Base-by-base conservation (phyloP, 2,797 vertebrate species). In the Vultur gryphus region DNA sequence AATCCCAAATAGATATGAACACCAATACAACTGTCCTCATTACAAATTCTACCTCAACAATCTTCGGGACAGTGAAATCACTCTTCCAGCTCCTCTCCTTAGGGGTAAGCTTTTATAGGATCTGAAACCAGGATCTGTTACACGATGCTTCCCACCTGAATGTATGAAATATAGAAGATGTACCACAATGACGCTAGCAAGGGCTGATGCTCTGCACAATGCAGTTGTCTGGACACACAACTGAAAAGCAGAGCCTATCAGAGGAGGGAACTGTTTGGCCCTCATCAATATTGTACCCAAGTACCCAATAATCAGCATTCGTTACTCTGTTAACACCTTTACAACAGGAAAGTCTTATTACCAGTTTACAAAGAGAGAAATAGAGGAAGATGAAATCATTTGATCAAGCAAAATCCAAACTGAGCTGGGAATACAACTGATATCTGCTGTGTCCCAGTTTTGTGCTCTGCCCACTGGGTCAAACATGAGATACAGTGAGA, bases 151-250 rank as follows among this genome's bases (percentile, higher is more conserved):
- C 44, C 37, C 67, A 37, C 20, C 3, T 17, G 24, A 23, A 57
- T 3, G 17, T 20, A 24, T 13, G 54, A 51, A 43, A 59, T 4
- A 4, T 0, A 16, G 43, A 25, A 49, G 51, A 66, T 7, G 25
- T 7, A 67, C 17, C 44, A 13, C 35, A 16, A 11, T 7, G 21
- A 46, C 29, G 10, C 7, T 3, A 51, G 46, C 46, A 16, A 51
- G 64, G 59, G 37, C 21, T 46, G 73, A 18, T 12, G 52, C 39
- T 29, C 23, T 80, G 77, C 46, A 46, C 57, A 19, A 9, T 1
- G 6, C 59, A 29, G 19, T 4, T 48, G 17, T n/a, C 46, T 41
- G 65, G 54, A 4, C 29, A 51, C 46, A 20, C 16, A 25, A 2
- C 17, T 9, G 28, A 44, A 58, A 44, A 18, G 46, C 26, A 44